phyloP scores from a whole-genome alignment of 1,140 invertebrate species.

The Drosophila navojoa region DNA sequence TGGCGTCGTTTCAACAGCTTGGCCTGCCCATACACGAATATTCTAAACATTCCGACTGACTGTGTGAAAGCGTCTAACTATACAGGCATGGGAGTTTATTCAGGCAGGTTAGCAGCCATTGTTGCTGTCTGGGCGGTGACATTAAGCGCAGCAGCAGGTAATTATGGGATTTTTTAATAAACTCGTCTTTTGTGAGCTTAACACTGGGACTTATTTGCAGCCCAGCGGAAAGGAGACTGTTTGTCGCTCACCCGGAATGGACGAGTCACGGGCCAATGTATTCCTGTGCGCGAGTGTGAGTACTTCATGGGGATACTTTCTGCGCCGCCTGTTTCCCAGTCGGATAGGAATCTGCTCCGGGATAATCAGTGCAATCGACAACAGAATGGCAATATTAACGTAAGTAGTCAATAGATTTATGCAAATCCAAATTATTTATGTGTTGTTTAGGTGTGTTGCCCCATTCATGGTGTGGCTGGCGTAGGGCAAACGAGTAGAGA shows the following conservation, averaged over 20 bases:
- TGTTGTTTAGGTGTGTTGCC: slow-evolving; percentile 55
- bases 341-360: slow-evolving; percentile 48
- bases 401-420: slow-evolving; percentile 11
- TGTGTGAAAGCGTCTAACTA: slow-evolving; percentile 15
- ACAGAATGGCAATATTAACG: slow-evolving; percentile 33
- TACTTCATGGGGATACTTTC: slow-evolving; percentile 57
- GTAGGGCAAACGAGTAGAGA: slow-evolving; percentile 14
- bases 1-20: neutral
- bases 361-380: slow-evolving; percentile 55
- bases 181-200: slow-evolving; percentile 41
- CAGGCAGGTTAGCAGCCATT: slow-evolving; percentile 2
- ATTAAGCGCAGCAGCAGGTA: slow-evolving; percentile 59
- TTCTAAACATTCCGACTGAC: slow-evolving; percentile 8
- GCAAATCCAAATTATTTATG: neutral
- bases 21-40: slow-evolving; percentile 23
- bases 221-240: slow-evolving; percentile 44
- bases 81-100: slow-evolving; percentile 52
- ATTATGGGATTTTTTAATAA: slow-evolving; percentile 29
- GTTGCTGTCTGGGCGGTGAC: slow-evolving; percentile 51
- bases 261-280: slow-evolving; percentile 46
- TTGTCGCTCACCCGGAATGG: slow-evolving; percentile 28
- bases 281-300: slow-evolving; percentile 47
- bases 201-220: slow-evolving; percentile 31
- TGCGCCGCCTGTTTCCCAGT: slow-evolving; percentile 14
- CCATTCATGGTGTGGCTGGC: neutral